Evolutionary conservation across 2,797 vertebrate genomes (phyloP), one percentile per base, ranked within the genome.

Genomic region (Steatocranus sp.): DNA sequence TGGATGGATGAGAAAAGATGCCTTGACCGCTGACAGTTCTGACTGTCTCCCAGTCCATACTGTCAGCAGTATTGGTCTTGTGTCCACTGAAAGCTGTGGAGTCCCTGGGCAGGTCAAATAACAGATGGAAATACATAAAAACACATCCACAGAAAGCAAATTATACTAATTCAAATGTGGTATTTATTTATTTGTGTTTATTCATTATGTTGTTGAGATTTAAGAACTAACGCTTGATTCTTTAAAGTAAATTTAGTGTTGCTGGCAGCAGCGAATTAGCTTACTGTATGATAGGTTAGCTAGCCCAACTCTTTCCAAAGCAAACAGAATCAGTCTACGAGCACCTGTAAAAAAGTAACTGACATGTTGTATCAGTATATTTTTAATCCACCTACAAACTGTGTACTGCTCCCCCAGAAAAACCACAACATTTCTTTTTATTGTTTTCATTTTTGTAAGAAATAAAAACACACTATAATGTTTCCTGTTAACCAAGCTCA

Each of bases 201-300:
- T 30, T 70, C 10, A 46, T 18, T 70, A 46, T 70, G 2, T 18
- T 46, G 23, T 27, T 70, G 23, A 46, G 15, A 70, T 70, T n/a
- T 46, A 70, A 70, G 23, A 1, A 18, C 38, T 25, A 70, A 27
- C 1, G 3, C 23, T 27, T 0, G 2, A 17, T 0, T 43, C 14
- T 27, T 46, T 70, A 17, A 27, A 18, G 14, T 43, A 17, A 43
- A 70, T 17, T 18, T 25, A 43, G 9, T 46, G 38, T 7, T 46
- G 38, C 38, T 4, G 34, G 61, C 61, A 68, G 9, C 66, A 70
- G 23, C 9, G 1, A 70, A 27, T 11, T 0, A 17, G 14, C 63
- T 68, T 0, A 70, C 38, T 43, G 38, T 27, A 27, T 17, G 23
- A 70, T 18, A 0, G 38, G 9, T 17, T 43, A 70, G 20, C 23